These are phyloP conservation scores for Thalassaphorura encarpata DNA, from an alignment of 1,140 invertebrate genomes.

Conservation along the genomic window DNA sequence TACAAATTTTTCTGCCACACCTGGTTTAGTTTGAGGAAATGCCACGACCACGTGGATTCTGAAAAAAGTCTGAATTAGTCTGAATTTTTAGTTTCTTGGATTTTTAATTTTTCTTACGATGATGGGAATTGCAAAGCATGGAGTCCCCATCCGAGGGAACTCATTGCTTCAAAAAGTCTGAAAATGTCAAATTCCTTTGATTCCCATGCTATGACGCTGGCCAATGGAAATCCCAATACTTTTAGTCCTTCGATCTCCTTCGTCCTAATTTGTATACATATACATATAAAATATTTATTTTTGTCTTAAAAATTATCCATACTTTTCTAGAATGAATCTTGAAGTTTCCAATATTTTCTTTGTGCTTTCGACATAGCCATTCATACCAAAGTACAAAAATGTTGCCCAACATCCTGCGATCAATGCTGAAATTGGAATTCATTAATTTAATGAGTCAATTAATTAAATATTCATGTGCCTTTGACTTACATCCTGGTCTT, in stretches of 20 bases:
- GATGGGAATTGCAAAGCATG: slow-evolving; percentile 90
- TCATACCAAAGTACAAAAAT: slow-evolving; percentile 74
- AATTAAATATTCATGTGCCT: not conserved
- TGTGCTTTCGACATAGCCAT: slow-evolving; percentile 78
- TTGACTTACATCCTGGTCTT: slow-evolving; percentile 55
- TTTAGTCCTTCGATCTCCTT: slow-evolving; percentile 71
- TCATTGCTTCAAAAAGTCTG: slow-evolving; percentile 63
- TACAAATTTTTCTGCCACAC: slow-evolving; percentile 76
- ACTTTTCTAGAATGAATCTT: slow-evolving; percentile 39
- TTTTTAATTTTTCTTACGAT: slow-evolving; percentile 48
- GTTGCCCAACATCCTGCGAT: slow-evolving; percentile 96
- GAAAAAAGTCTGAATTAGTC: slow-evolving; percentile 8
- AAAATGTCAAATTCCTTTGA: slow-evolving; percentile 91
- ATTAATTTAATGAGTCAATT: not conserved
- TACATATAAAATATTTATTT: not conserved
- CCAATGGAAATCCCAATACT: slow-evolving; percentile 79
- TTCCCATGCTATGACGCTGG: slow-evolving; percentile 82
- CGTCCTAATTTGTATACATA: slow-evolving; percentile 66
- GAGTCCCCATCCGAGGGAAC: slow-evolving; percentile 80
- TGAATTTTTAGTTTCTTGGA: too few relatives aligned
- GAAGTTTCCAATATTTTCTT: slow-evolving; percentile 72
- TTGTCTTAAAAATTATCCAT: too few relatives aligned
- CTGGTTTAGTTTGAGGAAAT: slow-evolving; percentile 71
- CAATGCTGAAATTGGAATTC: slow-evolving; percentile 40
- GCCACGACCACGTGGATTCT: slow-evolving; percentile 91